Evolutionary conservation across 2,113 vertebrate species (phyloP).

Genomic region (Synodontis membranacea): DNA sequence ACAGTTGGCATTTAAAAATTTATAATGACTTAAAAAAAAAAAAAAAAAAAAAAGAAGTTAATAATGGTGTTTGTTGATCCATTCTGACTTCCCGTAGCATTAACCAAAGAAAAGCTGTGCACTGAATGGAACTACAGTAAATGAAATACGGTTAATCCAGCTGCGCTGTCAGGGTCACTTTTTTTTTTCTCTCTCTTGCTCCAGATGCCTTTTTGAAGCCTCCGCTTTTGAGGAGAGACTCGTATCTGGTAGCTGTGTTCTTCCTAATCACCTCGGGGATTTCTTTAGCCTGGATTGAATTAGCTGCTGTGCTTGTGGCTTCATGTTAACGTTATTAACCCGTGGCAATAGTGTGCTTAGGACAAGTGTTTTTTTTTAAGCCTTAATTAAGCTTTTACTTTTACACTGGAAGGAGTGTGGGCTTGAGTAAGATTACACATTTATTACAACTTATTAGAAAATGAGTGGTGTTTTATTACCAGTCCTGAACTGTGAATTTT

Average conservation of each 20-base stretch:
- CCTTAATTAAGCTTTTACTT: not conserved
- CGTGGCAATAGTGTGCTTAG: not conserved
- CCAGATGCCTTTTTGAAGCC: not conserved
- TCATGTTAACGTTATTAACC: no score
- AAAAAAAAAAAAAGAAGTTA: no score
- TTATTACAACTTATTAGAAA: no score
- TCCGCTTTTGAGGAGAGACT: not conserved
- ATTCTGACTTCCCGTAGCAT: not conserved
- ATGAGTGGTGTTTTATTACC: no score
- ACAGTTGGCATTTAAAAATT: not conserved
- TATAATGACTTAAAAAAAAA: no score
- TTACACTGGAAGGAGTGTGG: not conserved
- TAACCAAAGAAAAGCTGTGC: not conserved
- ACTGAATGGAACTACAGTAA: not conserved
- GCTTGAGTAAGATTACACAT: no score
- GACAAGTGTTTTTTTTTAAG: not conserved
- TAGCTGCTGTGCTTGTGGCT: not conserved
- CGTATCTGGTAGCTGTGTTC: not conserved
- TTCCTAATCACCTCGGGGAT: not conserved
- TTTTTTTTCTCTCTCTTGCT: not conserved
- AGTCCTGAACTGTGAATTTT: no score
- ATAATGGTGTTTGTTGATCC: not conserved
- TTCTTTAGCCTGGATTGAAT: not conserved
- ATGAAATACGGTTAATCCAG: not conserved
- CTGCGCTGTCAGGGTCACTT: not conserved